These are phyloP conservation scores for Dasypogon diadema DNA, from an alignment of 2,888 invertebrate genomes.

Conservation along the genomic window DNA sequence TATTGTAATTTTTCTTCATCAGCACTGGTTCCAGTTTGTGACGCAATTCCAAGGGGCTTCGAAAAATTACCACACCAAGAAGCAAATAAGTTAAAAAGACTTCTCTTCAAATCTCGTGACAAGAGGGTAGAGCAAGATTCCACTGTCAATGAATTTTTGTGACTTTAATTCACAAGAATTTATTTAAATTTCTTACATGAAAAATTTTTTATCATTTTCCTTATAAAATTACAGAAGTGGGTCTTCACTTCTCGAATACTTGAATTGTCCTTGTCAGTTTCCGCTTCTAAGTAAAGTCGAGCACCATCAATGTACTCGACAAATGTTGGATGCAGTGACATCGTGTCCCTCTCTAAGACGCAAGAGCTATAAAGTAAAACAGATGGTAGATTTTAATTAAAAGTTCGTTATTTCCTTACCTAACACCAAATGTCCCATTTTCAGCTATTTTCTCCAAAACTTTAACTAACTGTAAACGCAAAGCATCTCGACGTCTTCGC, in stretches of 20 bases:
- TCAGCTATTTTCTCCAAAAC: constrained; percentile 94
- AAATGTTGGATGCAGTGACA: constrained; percentile 86
- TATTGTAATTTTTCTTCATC: constrained; percentile 74
- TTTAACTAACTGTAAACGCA: constrained; percentile 90
- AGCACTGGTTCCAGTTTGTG: constrained; percentile 68
- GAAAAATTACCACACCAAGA: constrained; percentile 94
- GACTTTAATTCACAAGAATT: neutral
- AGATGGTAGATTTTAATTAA: neutral
- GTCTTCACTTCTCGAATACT: constrained; percentile 90
- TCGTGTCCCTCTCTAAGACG: constrained; percentile 85
- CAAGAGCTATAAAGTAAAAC: constrained; percentile 73
- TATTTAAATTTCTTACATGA: constrained; percentile 75
- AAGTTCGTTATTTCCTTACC: constrained; percentile 66
- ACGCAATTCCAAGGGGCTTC: constrained; percentile 73
- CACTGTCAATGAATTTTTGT: constrained; percentile 72
- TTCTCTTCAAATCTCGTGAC: constrained; percentile 87
- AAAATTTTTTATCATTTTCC: constrained; percentile 94
- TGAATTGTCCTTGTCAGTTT: constrained; percentile 92
- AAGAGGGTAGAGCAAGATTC: constrained; percentile 87
- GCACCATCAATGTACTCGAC: constrained; percentile 97
- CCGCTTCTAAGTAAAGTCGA: constrained; percentile 89
- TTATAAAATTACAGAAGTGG: constrained; percentile 94
- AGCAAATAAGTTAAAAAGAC: constrained; percentile 91
- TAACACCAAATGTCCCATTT: constrained; percentile 87
- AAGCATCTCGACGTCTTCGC: constrained; percentile 88